Evolutionary conservation across 2,888 invertebrate genomes (phyloP).

Genomic region (Stenchaetothrips biformis): DNA sequence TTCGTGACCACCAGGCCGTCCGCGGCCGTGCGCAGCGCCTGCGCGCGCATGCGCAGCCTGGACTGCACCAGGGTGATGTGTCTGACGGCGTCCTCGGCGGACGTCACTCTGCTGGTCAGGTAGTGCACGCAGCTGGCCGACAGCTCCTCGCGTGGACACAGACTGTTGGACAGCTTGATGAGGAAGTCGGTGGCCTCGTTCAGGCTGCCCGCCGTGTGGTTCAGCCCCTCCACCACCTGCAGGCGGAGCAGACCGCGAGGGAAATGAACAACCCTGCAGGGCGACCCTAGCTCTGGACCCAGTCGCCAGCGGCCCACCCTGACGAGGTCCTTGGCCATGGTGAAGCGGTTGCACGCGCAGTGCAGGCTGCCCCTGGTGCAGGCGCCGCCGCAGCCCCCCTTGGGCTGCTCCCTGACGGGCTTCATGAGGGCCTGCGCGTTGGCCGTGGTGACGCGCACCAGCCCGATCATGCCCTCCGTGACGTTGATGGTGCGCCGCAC

Average conservation of each 20-base stretch:
- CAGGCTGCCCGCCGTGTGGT: constrained; percentile 15
- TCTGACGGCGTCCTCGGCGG: neutral
- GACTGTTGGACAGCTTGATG: constrained; percentile 20
- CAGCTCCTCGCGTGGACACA: neutral
- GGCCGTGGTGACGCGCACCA: constrained; percentile 3
- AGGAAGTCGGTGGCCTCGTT: constrained; percentile 17
- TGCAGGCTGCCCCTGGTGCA: neutral
- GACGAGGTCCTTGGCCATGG: constrained; percentile 12
- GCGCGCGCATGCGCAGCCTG: neutral
- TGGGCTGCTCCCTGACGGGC: neutral
- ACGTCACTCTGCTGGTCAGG: neutral
- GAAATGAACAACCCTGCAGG: neutral
- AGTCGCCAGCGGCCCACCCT: neutral
- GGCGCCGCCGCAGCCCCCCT: neutral
- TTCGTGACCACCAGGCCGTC: neutral
- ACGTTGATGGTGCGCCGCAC: neutral
- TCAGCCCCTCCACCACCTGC: constrained; percentile 13
- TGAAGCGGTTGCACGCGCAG: constrained; percentile 6
- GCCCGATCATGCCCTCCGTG: constrained; percentile 17
- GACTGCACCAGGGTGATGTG: neutral
- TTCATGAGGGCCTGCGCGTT: neutral
- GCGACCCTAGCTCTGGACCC: neutral
- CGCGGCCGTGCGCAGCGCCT: neutral
- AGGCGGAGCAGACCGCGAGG: neutral
- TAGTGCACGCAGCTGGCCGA: neutral